A percentile compares a stretch with the other conserved stretches of the same genome.
Evolutionary conservation across 1,140 invertebrate genomes (phyloP).

Genomic region (Drosophila tani): DNA sequence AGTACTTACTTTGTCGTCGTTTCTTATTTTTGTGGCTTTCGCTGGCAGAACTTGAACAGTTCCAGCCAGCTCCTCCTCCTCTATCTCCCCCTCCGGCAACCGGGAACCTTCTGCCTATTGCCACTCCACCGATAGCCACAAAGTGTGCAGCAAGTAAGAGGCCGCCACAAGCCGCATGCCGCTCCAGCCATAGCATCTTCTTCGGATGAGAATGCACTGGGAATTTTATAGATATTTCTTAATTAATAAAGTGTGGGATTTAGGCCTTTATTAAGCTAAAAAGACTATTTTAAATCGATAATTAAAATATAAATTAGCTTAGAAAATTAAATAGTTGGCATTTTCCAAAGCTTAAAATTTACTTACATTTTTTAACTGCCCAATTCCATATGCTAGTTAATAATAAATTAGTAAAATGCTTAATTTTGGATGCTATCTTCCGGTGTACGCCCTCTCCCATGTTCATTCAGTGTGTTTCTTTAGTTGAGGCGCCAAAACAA

Average conservation of each 20-base stretch:
- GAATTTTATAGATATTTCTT: no score
- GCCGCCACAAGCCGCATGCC: slow-evolving; percentile 53
- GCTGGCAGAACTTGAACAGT: slow-evolving; percentile 57
- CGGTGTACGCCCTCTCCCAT: slow-evolving; percentile 25
- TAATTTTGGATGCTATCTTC: background rate
- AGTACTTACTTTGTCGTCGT: slow-evolving; percentile 62
- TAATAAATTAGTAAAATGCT: background rate
- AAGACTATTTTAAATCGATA: no score
- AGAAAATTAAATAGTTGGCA: background rate
- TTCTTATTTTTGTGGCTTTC: slow-evolving; percentile 77
- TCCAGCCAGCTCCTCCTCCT: background rate
- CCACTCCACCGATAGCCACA: slow-evolving; percentile 22
- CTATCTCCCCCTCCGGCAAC: no score
- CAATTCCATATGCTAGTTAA: no score
- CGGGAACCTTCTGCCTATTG: background rate
- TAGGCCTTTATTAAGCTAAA: no score
- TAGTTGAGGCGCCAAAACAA: slow-evolving; percentile 71
- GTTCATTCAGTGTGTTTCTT: slow-evolving; percentile 55
- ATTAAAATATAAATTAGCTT: no score
- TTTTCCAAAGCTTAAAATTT: background rate
- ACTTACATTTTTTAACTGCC: no score
- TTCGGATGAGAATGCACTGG: slow-evolving; percentile 18
- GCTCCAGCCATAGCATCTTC: slow-evolving; percentile 45
- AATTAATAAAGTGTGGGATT: no score
- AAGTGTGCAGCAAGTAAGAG: slow-evolving; percentile 52